Base-by-base conservation (phyloP, 2,888 invertebrate species). In the Rhagium mordax region DNA sequence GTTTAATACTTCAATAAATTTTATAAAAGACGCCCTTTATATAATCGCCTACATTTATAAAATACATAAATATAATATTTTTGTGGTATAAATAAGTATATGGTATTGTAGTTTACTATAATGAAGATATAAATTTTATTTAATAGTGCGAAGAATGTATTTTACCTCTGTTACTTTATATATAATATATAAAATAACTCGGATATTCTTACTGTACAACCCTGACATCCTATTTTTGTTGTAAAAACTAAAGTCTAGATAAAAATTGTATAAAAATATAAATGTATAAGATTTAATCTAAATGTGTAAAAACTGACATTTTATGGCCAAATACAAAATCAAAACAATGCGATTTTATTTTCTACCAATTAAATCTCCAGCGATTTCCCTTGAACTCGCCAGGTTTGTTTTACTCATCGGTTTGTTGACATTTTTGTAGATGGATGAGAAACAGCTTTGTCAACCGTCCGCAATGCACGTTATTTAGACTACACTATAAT, bases 11-110 rank as follows among this genome's bases (percentile, higher is more conserved):
- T 41, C 41, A 47, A 47, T 15, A 47, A 57, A 67, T 49, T 15
- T 3, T 10, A 18, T 18, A 41, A 67, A 57, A 67, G 57, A 41
- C 29, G 13, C 51, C 55, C 21, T 57, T 67, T 67, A 67, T 41
- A 67, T 67, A 67, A 57, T 57, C 65, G 57, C 67, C 57, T 67
- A 64, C 15, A 15, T 61, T 61, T 21, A 47, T 47, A 47, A 61
- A 47, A 61, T 49, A 57, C 13, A 57, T 10, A 29, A 57, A 47
- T 8, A 57, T 10, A 29, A 57, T 57, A 67, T 57, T 57, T 67
- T 67, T 47, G 33, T 61, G 57, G 57, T 41, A 47, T 47, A 41
- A 49, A 67, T 24, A 47, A 55, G 27, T 49, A 24, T 24, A 24
- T 21, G 24, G 15, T 21, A 24, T 24, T 4, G 6, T 33, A 57